Base-by-base conservation (phyloP, 2,113 vertebrate species). In the Lynx canadensis region DNA sequence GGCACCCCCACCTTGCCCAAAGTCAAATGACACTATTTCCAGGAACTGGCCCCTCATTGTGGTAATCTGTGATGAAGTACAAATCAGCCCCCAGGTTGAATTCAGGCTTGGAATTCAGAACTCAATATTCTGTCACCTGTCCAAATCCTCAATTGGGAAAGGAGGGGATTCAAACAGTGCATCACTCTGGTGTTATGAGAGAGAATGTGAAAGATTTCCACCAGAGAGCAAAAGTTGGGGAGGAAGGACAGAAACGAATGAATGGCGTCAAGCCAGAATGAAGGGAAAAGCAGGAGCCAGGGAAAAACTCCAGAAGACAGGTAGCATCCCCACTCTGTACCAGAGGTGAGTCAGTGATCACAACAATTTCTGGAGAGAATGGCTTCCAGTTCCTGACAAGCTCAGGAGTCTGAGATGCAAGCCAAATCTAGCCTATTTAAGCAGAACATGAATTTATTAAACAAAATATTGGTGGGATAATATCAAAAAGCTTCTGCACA, bases 381-480 rank as follows among this genome's bases (percentile, higher is more conserved):
- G 41, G 69, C 69, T 86, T 68, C 66, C 65, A 13, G 60, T 41
- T 87, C 52, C 85, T 52, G 25, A 92, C 74, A 88, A 78, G 84
- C 84, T 88, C 55, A 84, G 38, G 31, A 83, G 83, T 93, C 93
- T 84, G 76, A 95, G 69, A 68, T 78, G 50, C 80, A 95, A 85
- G 88, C n/a, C 25, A 92, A 97, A 91, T 76, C 65, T 52, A 74
- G 73, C 87, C 63, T 73, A 66, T 31, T 89, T 76, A 95, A 96
- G 79, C 36, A 92, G 78, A 86, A 88, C 45, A 68, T 85, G 19
- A 92, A 48, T 74, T 82, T 89, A 52, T 97, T 68, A 36, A 68
- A 29, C 21, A 88, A 13, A 82, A 93, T 33, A 65, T 14, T 84
- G 60, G 50, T 91, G 52, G 11, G 63, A 63, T 71, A 86, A 71